These are phyloP conservation scores for Oscheius sp. DNA, from an alignment of 2,888 invertebrate genomes.

Conservation along the genomic window DNA sequence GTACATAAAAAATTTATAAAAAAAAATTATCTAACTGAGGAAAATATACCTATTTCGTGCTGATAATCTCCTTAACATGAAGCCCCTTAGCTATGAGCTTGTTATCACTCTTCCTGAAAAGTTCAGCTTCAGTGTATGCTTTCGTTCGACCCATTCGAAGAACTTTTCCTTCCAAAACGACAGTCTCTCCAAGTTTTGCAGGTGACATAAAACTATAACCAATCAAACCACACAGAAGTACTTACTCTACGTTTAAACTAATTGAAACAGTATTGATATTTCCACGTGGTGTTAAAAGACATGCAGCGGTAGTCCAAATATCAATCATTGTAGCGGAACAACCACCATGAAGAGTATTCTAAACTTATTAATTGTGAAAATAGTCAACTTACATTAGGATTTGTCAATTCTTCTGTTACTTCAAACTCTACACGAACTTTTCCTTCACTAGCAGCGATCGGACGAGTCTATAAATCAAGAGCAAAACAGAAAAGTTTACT, in stretches of 20 bases:
- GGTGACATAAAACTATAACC: slow-evolving; percentile 80
- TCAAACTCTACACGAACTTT: slow-evolving; percentile 61
- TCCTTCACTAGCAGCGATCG: slow-evolving; percentile 57
- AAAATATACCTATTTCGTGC: background rate
- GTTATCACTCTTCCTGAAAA: slow-evolving; percentile 81
- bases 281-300: slow-evolving; percentile 71
- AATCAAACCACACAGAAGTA: slow-evolving; percentile 31
- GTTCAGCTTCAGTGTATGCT: slow-evolving; percentile 75
- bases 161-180: slow-evolving; percentile 83
- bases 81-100: slow-evolving; percentile 82
- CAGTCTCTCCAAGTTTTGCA: slow-evolving; percentile 81
- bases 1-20: background rate
- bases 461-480: slow-evolving; percentile 28
- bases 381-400: slow-evolving; percentile 34
- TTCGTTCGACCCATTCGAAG: slow-evolving; percentile 78
- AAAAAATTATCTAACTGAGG: background rate
- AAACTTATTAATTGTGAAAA: background rate
- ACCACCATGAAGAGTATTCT: slow-evolving; percentile 62
- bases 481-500: background rate
- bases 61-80: slow-evolving; percentile 79
- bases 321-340: slow-evolving; percentile 64
- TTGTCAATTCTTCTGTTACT: slow-evolving; percentile 58
- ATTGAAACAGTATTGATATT: slow-evolving; percentile 82
- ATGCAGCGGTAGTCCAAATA: slow-evolving; percentile 63
- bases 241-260: slow-evolving; percentile 83